Conservation (phyloP, 2,888 invertebrate species). For the Drosophila fungiperda region DNA sequence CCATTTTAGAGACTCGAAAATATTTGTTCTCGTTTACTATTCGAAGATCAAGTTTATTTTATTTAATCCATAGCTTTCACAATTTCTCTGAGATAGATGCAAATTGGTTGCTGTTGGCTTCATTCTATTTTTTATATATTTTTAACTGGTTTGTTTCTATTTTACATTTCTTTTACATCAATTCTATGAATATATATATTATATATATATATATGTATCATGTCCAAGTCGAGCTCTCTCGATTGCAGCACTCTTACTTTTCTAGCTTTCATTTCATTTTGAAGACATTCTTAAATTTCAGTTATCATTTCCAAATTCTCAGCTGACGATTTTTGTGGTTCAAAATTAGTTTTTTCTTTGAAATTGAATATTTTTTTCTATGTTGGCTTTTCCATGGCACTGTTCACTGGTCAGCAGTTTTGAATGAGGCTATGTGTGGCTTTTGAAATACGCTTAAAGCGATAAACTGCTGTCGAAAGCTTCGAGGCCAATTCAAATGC, state of each 20-base stretch:
- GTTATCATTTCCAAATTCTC: neutral
- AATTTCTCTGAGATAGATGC: neutral
- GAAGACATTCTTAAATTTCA: neutral
- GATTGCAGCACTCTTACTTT: neutral
- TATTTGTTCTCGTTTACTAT: neutral
- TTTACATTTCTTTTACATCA: too few species aligned
- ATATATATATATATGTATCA: neutral
- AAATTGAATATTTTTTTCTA: neutral
- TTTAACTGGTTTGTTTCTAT: too few species aligned
- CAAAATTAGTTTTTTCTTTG: neutral
- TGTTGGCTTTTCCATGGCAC: slow-evolving; percentile 1
- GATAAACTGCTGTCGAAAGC: slow-evolving; percentile 13
- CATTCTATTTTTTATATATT: too few species aligned
- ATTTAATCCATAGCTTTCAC: neutral
- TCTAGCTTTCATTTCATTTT: neutral
- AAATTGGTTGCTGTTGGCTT: too few species aligned
- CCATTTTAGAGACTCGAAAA: neutral
- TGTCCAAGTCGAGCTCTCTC: neutral
- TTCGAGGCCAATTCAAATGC: slow-evolving; percentile 22
- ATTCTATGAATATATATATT: neutral
- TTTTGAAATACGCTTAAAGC: neutral
- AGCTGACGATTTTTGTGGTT: neutral
- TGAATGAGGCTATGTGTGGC: slow-evolving; percentile 5
- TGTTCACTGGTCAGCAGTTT: slow-evolving; percentile 36
- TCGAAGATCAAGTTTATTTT: neutral